These are phyloP conservation scores for Calyptomena viridis DNA, from an alignment of 2,113 vertebrate genomes.

Conservation along the genomic window DNA sequence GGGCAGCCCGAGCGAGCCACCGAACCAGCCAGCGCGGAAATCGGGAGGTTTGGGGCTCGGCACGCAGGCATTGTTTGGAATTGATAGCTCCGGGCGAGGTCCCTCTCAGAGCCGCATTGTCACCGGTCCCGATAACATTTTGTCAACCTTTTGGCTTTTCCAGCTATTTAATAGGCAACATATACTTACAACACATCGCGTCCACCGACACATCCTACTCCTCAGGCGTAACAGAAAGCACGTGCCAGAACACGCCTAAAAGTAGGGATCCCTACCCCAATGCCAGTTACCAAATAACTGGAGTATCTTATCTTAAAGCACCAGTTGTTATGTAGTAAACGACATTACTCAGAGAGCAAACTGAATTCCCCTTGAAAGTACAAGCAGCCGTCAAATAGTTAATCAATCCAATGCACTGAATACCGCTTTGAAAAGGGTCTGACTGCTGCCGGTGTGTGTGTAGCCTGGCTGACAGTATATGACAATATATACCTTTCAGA, in stretches of 20 bases:
- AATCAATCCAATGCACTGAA: background rate
- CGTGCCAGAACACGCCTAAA: rapidly evolving
- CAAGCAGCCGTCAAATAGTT: background rate
- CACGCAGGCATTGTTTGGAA: rapidly evolving
- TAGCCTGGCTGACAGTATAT: background rate
- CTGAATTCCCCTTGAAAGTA: background rate
- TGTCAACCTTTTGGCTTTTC: background rate
- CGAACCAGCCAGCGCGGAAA: rapidly evolving
- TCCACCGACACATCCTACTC: rapidly evolving
- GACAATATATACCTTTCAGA: background rate
- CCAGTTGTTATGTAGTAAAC: background rate
- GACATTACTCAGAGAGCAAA: background rate
- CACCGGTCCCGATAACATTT: background rate
- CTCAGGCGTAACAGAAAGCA: too few species aligned
- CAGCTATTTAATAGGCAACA: rapidly evolving
- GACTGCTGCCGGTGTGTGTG: background rate
- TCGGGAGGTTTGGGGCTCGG: rapidly evolving
- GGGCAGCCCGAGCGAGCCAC: rapidly evolving
- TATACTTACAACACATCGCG: background rate
- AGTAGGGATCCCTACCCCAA: background rate
- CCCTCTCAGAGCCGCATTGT: background rate
- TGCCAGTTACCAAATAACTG: background rate
- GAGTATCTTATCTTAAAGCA: background rate
- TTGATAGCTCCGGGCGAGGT: background rate
- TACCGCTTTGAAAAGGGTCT: background rate